A percentile compares a stretch with the other conserved stretches of the same genome.
Evolutionary conservation across 2,797 vertebrate species (phyloP).

Genomic region (Furcifer pardalis): DNA sequence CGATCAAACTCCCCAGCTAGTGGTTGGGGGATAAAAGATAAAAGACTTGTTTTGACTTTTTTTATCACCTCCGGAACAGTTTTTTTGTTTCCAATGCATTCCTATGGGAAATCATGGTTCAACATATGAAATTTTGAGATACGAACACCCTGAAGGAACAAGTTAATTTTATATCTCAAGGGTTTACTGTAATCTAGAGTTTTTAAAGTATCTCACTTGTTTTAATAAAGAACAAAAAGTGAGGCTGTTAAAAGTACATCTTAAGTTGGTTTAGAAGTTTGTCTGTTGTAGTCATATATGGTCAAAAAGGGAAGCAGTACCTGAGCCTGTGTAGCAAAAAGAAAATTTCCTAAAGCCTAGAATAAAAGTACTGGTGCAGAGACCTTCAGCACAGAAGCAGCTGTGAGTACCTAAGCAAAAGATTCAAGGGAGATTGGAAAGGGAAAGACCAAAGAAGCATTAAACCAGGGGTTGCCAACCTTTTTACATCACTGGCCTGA

Average conservation of each 20-base stretch:
- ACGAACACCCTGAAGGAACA: too few species aligned
- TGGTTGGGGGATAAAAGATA: too few species aligned
- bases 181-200: conserved; percentile 69
- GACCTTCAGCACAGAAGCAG: conserved; percentile 78
- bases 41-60: too few species aligned
- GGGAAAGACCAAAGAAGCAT: conserved; percentile 61
- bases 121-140: too few species aligned
- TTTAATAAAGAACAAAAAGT: conserved; percentile 66
- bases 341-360: conserved; percentile 79
- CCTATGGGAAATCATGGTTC: too few species aligned
- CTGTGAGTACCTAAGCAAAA: conserved; percentile 74
- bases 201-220: conserved; percentile 52
- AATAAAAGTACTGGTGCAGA: conserved; percentile 77
- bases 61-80: too few species aligned
- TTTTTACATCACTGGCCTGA: too few species aligned
- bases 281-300: conserved; percentile 78
- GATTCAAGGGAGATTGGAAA: conserved; percentile 73
- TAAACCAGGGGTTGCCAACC: too few species aligned
- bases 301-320: conserved; percentile 83
- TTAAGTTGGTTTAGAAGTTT: conserved; percentile 82
- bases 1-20: too few species aligned
- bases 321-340: conserved; percentile 87
- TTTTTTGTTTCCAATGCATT: too few species aligned
- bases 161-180: too few species aligned
- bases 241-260: conserved; percentile 69